Evolutionary conservation across 1,140 invertebrate species (phyloP), one percentile per base, ranked within the genome.

Genomic region (Camponotus floridanus): DNA sequence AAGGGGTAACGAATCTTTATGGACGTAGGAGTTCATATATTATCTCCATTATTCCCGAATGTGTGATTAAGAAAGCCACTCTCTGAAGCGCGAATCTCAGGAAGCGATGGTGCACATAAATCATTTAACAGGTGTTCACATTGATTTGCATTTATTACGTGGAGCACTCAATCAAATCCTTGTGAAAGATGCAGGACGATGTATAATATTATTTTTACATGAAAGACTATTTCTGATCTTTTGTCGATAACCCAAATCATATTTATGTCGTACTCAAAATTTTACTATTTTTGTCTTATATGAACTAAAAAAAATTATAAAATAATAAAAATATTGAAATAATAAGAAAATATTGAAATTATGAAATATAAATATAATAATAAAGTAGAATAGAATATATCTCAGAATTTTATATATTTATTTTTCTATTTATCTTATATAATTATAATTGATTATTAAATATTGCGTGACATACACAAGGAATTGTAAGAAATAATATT

Each of bases 11-110:
- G 31, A 70, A 76, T 76, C 33, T 61, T 3, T 15, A 31, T 65
- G 42, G 7, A 65, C 26, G 18, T 48, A 45, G 21, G n/a, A 36
- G 59, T 70, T 76, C 65, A 39, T 42, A 42, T 21, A 76, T 83
- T 65, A 74, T 78, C 86, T 11, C 81, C 76, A 76, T 86, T 80
- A 88, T 68, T 36, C 39, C 31, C 11, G 61, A 57, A 88, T 78
- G 85, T 51, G 3, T 86, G 87, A 76, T 45, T 68, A 11, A 42
- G 26, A 73, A 45, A 33, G 5, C 11, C 18, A 42, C 42, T 67
- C 65, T 86, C 68, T 42, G 62, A 48, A 62, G 31, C 9, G 42
- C 55, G 15, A 70, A 21, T 78, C 78, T 45, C 51, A 48, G 26
- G 18, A 61, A 81, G 57, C 48, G 6, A 59, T n/a, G 26, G 21